Base-by-base conservation (phyloP, 1,140 invertebrate genomes). In the Dufourea novaeangliae region DNA sequence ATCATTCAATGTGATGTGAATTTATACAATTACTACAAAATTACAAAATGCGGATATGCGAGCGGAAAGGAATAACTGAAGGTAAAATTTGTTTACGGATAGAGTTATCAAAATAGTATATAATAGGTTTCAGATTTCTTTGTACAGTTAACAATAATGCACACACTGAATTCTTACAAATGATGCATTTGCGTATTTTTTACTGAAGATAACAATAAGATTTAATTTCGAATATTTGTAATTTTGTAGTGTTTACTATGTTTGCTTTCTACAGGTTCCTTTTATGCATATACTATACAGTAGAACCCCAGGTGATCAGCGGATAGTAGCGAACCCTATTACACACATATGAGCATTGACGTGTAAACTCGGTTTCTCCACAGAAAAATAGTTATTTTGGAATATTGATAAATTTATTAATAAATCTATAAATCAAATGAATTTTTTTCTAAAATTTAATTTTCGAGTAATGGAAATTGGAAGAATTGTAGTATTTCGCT, bases 51-150 rank as follows among this genome's bases (percentile, higher is more conserved):
- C n/a, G 32, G 57, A 71, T 62, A 25, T 14, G 25, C 44, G 34
- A 68, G 67, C 46, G 44, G 50, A 61, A 71, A 41, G 59, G 67
- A 50, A 56, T 62, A 27, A 71, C 63, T 27, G 34, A 71, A 77
- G 75, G 68, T 77, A 63, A 77, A 20, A 34, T 29, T 41, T 62
- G 32, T 71, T 70, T 44, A 77, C 59, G 37, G 44, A 41, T 77
- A 41, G 37, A 29, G 11, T 37, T 63, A 62, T 63, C 34, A 25
- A 32, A 29, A 57, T 52, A 34, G 20, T 29, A 32, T 6, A n/a
- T 32, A 17, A n/a, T 20, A 57, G 29, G 5, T 29, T 27, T 11
- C 22, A 8, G n/a, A 22, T 22, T 52, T 52, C 14, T 25, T 25
- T 11, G 1, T 5, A 52, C n/a, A 59, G 20, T 34, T 34, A 59